Conservation (phyloP, 2,797 vertebrate genomes). For the Diplodus sargus region DNA sequence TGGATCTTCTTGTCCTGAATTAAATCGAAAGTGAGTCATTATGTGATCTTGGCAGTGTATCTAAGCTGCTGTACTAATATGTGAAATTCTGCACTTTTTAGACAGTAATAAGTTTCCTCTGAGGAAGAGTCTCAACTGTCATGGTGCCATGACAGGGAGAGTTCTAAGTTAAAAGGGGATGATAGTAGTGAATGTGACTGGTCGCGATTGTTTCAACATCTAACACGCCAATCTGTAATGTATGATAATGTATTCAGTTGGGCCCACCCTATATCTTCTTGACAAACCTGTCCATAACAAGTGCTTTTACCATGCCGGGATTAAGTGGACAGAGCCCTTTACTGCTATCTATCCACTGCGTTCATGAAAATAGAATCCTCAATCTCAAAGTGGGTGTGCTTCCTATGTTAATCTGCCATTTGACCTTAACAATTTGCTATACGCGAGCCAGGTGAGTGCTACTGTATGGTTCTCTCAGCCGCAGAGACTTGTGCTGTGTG, state of each 20-base stretch:
- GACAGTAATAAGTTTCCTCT: neutral
- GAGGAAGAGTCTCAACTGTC: neutral
- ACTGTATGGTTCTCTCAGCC: slow-evolving; percentile 2
- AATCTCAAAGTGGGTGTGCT: neutral
- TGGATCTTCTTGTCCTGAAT: too few relatives aligned
- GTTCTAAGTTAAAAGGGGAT: neutral
- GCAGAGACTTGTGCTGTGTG: slow-evolving; percentile 18
- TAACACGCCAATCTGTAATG: neutral
- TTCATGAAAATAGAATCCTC: neutral
- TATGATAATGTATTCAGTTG: neutral
- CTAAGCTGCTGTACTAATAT: too few relatives aligned
- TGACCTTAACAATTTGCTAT: neutral
- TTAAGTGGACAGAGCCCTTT: neutral
- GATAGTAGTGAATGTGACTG: neutral
- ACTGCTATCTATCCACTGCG: neutral
- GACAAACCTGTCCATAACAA: neutral
- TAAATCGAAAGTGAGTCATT: too few relatives aligned
- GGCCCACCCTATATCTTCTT: neutral
- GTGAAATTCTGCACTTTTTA: neutral
- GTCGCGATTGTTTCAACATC: neutral
- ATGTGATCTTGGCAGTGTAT: too few relatives aligned
- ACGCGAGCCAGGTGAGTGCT: slow-evolving; percentile 5
- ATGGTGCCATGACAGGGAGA: neutral
- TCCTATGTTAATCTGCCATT: slow-evolving; percentile 5
- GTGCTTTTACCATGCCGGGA: neutral